Evolutionary conservation across 2,113 vertebrate species (phyloP).

Genomic region (Heterochromis multidens): DNA sequence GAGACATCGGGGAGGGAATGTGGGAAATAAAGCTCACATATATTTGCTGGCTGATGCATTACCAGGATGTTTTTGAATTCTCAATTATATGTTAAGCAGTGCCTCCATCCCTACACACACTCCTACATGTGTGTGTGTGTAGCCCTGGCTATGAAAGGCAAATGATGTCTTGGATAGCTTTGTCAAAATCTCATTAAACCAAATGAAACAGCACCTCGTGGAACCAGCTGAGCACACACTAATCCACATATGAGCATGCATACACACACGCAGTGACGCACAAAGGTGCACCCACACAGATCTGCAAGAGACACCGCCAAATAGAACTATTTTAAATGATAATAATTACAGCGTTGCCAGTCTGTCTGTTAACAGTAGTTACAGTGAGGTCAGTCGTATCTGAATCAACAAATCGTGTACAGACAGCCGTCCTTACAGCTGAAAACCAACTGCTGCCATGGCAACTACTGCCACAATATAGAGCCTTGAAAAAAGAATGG

Average conservation of each 20-base stretch:
- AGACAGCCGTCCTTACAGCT: slow-evolving; percentile 28
- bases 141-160: slow-evolving; percentile 35
- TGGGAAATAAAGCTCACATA: neutral
- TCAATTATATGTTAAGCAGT: slow-evolving; percentile 8
- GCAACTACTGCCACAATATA: slow-evolving; percentile 67
- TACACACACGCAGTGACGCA: slow-evolving; percentile 5
- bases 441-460: slow-evolving; percentile 68
- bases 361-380: neutral
- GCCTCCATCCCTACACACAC: neutral
- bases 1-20: neutral
- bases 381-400: slow-evolving; percentile 4
- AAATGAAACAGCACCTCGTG: slow-evolving; percentile 71
- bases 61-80: slow-evolving; percentile 12
- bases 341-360: neutral
- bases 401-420: slow-evolving; percentile 48
- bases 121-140: slow-evolving; percentile 8
- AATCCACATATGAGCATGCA: slow-evolving; percentile 53
- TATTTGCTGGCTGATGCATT: neutral
- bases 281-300: slow-evolving; percentile 9
- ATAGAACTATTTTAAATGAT: slow-evolving; percentile 5
- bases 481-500: slow-evolving; percentile 34
- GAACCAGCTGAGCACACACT: slow-evolving; percentile 75
- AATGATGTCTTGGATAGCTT: slow-evolving; percentile 61
- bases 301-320: neutral
- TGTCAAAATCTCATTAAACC: slow-evolving; percentile 79